phyloP scores from a whole-genome alignment of 2,113 vertebrate genomes.

The Plectropomus leopardus region DNA sequence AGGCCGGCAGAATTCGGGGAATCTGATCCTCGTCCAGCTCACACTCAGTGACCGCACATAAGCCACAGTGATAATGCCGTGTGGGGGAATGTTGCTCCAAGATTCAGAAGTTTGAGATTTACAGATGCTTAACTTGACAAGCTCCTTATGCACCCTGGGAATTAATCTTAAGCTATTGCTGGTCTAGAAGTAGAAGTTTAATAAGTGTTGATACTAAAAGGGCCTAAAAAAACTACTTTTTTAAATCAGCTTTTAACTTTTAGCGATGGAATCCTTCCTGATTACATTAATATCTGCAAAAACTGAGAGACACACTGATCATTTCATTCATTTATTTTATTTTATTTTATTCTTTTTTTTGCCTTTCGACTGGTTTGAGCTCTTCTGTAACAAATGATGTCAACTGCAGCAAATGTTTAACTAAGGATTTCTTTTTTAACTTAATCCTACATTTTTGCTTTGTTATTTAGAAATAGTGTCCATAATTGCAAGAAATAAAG shows the following conservation, averaged over 20 bases:
- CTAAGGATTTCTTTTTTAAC: no score
- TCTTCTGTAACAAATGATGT: not conserved
- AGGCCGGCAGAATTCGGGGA: conserved; percentile 31
- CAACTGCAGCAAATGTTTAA: no score
- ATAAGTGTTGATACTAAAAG: not conserved
- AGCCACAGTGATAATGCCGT: conserved; percentile 32
- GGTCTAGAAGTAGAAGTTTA: not conserved
- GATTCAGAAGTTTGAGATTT: conserved; percentile 45
- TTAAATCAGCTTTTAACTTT: not conserved
- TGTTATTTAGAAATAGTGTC: no score
- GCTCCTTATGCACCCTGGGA: conserved; percentile 1
- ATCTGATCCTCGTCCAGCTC: conserved; percentile 52
- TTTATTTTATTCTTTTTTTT: no score
- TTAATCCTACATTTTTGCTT: no score
- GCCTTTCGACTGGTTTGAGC: not conserved
- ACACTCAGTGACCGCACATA: conserved; percentile 59
- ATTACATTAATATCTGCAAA: not conserved
- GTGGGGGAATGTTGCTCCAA: conserved; percentile 7
- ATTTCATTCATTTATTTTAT: not conserved
- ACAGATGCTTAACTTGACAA: conserved; percentile 47
- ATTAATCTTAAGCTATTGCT: not conserved
- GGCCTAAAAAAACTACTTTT: not conserved
- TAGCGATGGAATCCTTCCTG: not conserved
- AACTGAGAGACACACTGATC: no score
- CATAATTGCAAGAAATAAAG: no score